phyloP scores from a whole-genome alignment of 2,113 vertebrate genomes.

The Mastomys natalensis region DNA sequence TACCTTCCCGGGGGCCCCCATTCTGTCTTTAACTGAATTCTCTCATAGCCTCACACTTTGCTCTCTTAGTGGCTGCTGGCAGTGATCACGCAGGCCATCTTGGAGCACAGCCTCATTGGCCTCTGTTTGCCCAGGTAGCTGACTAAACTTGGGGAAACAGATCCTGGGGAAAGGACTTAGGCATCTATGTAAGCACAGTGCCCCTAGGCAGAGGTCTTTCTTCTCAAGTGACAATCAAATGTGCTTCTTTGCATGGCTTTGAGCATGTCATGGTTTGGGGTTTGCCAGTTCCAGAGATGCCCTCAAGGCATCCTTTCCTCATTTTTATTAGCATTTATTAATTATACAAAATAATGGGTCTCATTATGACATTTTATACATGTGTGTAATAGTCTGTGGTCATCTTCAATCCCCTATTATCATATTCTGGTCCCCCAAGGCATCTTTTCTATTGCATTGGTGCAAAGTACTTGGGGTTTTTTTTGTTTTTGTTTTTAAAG shows the following conservation, averaged over 20 bases:
- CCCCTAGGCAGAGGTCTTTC: not conserved
- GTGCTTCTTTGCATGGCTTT: not conserved
- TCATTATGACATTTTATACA: not conserved
- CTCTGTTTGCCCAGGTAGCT: not conserved
- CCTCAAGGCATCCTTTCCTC: not conserved
- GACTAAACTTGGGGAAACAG: not conserved
- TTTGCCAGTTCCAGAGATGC: not conserved
- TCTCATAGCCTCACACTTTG: not conserved
- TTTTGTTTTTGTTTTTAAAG: not conserved
- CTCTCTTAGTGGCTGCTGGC: not conserved
- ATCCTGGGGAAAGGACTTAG: no score
- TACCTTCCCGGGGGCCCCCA: not conserved
- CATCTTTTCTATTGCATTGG: not conserved
- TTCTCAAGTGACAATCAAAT: not conserved
- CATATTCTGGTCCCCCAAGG: not conserved
- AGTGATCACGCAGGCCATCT: no score
- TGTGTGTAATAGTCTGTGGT: not conserved
- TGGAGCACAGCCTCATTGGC: not conserved
- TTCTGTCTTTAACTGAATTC: no score
- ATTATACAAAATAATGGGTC: not conserved
- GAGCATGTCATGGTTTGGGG: not conserved
- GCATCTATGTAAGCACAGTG: not conserved
- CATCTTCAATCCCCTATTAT: not conserved
- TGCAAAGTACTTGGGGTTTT: not conserved
- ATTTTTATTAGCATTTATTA: not conserved